Conservation (phyloP, 2,888 invertebrate species). For the Campaea margaritaria region DNA sequence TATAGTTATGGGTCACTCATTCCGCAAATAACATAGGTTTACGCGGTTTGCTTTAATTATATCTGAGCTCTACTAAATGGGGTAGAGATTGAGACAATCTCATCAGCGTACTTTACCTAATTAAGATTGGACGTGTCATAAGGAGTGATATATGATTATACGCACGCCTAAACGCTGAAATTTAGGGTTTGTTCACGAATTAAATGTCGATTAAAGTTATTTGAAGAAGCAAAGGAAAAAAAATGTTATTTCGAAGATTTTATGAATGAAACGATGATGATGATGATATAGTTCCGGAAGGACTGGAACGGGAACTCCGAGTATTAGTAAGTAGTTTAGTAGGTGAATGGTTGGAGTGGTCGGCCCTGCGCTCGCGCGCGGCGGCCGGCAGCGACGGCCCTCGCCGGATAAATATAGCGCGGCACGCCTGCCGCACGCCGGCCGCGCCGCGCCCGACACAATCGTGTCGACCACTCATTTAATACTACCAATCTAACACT, state of each 20-base stretch:
- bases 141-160: neutral
- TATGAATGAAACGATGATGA: constrained; percentile 39
- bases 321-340: constrained; percentile 53
- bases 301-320: constrained; percentile 30
- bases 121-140: neutral
- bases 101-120: neutral
- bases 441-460: constrained; percentile 69
- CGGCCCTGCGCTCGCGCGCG: constrained; percentile 61
- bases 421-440: constrained; percentile 73
- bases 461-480: constrained; percentile 72
- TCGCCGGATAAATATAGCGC: constrained; percentile 80
- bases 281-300: constrained; percentile 36
- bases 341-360: constrained; percentile 67
- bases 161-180: neutral
- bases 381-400: constrained; percentile 64
- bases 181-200: neutral
- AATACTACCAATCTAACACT: constrained; percentile 49
- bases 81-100: neutral
- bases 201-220: neutral
- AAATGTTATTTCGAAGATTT: constrained; percentile 30
- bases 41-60: constrained; percentile 8
- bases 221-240: neutral
- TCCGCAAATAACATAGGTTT: constrained; percentile 35
- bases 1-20: constrained; percentile 38
- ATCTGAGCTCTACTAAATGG: neutral